phyloP scores from a whole-genome alignment of 2,888 invertebrate species.

The Malachius bipustulatus region DNA sequence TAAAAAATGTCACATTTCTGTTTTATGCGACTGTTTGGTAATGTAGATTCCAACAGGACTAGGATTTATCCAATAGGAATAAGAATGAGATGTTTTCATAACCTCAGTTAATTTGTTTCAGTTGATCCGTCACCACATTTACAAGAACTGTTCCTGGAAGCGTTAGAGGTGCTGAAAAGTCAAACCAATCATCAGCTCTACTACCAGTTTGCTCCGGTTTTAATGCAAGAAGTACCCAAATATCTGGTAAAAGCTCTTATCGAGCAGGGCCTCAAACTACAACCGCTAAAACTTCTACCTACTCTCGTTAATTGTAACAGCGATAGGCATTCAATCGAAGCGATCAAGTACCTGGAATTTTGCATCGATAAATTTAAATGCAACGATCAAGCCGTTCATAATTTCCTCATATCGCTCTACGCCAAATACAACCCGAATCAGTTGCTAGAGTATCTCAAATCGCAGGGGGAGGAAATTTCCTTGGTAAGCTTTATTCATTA shows the following conservation, averaged over 20 bases:
- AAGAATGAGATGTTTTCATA: too few relatives aligned
- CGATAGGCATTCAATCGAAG: conserved; percentile 59
- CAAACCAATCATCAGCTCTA: conserved; percentile 69
- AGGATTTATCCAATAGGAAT: too few relatives aligned
- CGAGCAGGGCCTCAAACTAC: conserved; percentile 58
- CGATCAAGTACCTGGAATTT: conserved; percentile 79
- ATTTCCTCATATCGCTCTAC: conserved; percentile 81
- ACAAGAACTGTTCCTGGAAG: conserved; percentile 62
- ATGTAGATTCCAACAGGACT: too few relatives aligned
- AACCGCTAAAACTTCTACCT: conserved; percentile 70
- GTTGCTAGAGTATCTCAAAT: conserved; percentile 63
- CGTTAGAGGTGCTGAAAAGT: conserved; percentile 64
- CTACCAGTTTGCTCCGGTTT: conserved; percentile 78
- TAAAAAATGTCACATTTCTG: too few relatives aligned
- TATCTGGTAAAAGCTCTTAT: conserved; percentile 73
- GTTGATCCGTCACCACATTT: conserved; percentile 80
- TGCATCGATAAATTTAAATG: conserved; percentile 67
- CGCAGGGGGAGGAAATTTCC: conserved; percentile 63
- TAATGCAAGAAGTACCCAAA: conserved; percentile 76
- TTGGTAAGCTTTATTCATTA: conserved; percentile 50
- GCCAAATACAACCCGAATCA: conserved; percentile 53
- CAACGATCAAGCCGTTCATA: conserved; percentile 75
- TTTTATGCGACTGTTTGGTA: too few relatives aligned
- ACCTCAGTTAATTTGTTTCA: conserved; percentile 24
- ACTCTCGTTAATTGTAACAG: conserved; percentile 71